phyloP scores from a whole-genome alignment of 1,140 invertebrate genomes.

The Saxidomus purpurata region DNA sequence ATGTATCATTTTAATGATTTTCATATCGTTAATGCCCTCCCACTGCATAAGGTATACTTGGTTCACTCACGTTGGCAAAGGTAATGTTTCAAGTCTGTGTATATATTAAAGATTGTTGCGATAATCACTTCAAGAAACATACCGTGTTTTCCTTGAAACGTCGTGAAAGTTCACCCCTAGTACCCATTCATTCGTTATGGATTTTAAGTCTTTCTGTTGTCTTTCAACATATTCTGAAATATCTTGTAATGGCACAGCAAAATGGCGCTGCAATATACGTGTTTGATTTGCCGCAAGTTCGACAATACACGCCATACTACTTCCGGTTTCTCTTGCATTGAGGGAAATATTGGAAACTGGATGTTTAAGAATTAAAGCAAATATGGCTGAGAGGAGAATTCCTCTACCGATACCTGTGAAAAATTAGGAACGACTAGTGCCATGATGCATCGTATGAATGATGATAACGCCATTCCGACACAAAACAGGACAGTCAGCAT shows the following conservation, averaged over 20 bases:
- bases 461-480: conserved; percentile 32
- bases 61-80: too few species aligned
- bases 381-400: conserved; percentile 50
- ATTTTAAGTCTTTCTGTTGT: conserved; percentile 25
- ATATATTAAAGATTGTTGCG: too few species aligned
- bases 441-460: conserved; percentile 31
- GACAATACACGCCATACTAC: conserved; percentile 57
- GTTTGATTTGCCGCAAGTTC: conserved; percentile 51
- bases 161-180: not conserved
- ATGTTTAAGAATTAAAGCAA: conserved; percentile 44
- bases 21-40: too few species aligned
- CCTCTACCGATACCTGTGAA: conserved; percentile 36
- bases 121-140: not conserved
- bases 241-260: conserved; percentile 28
- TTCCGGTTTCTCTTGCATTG: conserved; percentile 49
- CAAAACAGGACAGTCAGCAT: conserved; percentile 32
- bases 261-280: conserved; percentile 1
- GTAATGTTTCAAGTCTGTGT: too few species aligned
- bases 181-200: not conserved
- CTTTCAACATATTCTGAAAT: conserved; percentile 19
- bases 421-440: conserved; percentile 45
- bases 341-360: conserved; percentile 22
- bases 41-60: too few species aligned
- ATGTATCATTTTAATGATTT: too few species aligned
- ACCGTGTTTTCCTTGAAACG: not conserved